phyloP scores from a whole-genome alignment of 53 echinoderm and acorn worm genomes.

The Hippasteria phrygiana region DNA sequence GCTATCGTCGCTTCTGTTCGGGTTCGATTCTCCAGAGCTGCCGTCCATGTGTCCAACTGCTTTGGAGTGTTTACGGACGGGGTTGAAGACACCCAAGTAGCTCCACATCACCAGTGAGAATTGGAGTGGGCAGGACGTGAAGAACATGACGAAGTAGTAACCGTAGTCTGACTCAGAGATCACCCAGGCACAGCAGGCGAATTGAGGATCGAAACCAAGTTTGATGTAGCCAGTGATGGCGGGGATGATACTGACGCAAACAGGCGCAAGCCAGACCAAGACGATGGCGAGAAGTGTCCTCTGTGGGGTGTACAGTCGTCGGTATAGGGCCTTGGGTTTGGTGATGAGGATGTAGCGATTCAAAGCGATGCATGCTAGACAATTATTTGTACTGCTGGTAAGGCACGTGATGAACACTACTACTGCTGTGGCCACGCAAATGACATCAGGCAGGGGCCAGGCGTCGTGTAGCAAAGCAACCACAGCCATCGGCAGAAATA shows the following conservation, averaged over 20 bases:
- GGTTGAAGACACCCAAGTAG: conserved; percentile 66
- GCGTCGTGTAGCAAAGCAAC: conserved; percentile 32
- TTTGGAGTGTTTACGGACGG: conserved; percentile 69
- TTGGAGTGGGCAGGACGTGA: conserved; percentile 61
- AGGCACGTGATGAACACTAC: conserved; percentile 30
- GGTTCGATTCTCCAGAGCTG: background rate
- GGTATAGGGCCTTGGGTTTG: conserved; percentile 1
- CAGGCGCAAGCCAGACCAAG: conserved; percentile 60
- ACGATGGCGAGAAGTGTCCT: conserved; percentile 9
- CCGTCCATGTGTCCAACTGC: conserved; percentile 68
- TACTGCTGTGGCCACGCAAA: conserved; percentile 57
- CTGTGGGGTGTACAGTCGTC: background rate
- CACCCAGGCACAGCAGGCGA: conserved; percentile 79
- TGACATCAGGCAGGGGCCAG: conserved; percentile 69
- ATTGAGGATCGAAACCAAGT: conserved; percentile 73
- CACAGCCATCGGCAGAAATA: conserved; percentile 37
- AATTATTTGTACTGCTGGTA: conserved; percentile 44
- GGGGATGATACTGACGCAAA: conserved; percentile 55
- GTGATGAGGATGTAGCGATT: conserved; percentile 63
- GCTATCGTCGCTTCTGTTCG: background rate
- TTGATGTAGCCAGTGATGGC: conserved; percentile 55
- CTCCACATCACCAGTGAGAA: conserved; percentile 25
- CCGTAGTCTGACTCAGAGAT: conserved; percentile 63
- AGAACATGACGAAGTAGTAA: conserved; percentile 66
- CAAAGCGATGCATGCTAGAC: conserved; percentile 61